Base-by-base conservation (phyloP, 2,888 invertebrate species). In the Torymus auratus region DNA sequence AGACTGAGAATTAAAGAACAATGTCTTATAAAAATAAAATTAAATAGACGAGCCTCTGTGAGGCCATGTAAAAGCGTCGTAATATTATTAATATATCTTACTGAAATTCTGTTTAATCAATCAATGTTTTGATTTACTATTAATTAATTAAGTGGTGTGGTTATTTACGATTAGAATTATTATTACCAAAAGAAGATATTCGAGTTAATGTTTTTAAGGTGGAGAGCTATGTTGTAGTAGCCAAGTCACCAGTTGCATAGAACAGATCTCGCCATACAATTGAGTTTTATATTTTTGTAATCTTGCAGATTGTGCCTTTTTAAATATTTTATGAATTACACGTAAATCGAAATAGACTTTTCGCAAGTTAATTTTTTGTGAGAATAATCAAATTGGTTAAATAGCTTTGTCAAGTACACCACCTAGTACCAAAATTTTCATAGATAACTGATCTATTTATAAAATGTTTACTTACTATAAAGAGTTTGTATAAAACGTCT, bases 301-400 rank as follows among this genome's bases (percentile, higher is more conserved):
- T 80, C 78, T 83, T 82, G 77, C 71, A 83, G 62, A 82, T 75
- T 83, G 83, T 83, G 83, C 83, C 83, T 83, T 83, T 82, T 78
- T 78, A 77, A 77, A 74, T 82, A 68, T 80, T 80, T 80, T 78
- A 62, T 78, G 78, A 82, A 80, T 80, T 74, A 52, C 23, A 64
- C 67, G 67, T 61, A 76, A 72, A 64, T 67, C 61, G 23, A 41
- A 64, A 58, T 72, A 74, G 69, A 77, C 55, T 74, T 65, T 56
- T 58, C 60, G 65, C 62, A 67, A 52, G 15, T 82, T 80, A 70
- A 73, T 78, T 67, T 78, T 56, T 69, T 14, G 20, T 28, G 60
- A 65, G 50, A 76, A 20, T 74, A 78, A 80, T 74, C 53, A 71
- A 77, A 80, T 80, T 71, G 28, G 12, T 65, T 77, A 64, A 65